phyloP scores from a whole-genome alignment of 2,797 vertebrate species.

The Helicolenus hilgendorfi region DNA sequence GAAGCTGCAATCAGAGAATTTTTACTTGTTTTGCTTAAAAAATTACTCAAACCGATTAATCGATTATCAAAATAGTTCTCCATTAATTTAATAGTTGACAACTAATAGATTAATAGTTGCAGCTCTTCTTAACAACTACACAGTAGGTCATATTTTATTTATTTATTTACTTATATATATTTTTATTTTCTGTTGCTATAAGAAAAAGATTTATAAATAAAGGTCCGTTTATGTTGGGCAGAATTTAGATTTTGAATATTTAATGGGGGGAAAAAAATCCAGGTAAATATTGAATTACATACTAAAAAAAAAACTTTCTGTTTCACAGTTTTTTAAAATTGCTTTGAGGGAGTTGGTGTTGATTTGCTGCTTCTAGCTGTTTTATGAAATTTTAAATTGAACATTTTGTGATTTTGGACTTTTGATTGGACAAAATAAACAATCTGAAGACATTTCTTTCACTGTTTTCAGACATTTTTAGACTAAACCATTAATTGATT shows the following conservation, averaged over 20 bases:
- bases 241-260: not conserved
- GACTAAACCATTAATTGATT: not conserved
- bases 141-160: not conserved
- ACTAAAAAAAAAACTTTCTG: too few species aligned
- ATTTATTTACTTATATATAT: too few species aligned
- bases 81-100: too few species aligned
- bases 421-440: not conserved
- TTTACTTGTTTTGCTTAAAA: too few species aligned
- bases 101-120: not conserved
- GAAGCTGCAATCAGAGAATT: too few species aligned
- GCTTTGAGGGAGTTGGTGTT: too few species aligned
- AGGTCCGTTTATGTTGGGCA: not conserved
- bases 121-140: not conserved
- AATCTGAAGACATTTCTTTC: not conserved
- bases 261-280: not conserved
- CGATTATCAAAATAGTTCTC: too few species aligned
- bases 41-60: too few species aligned
- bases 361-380: not conserved
- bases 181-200: not conserved
- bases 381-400: not conserved
- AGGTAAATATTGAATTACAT: too few species aligned
- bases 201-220: not conserved
- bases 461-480: not conserved
- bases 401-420: not conserved
- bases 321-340: too few species aligned